A percentile compares a stretch with the other conserved stretches of the same genome.
phyloP scores from a whole-genome alignment of 2,888 invertebrate species.

The Lagria hirta region DNA sequence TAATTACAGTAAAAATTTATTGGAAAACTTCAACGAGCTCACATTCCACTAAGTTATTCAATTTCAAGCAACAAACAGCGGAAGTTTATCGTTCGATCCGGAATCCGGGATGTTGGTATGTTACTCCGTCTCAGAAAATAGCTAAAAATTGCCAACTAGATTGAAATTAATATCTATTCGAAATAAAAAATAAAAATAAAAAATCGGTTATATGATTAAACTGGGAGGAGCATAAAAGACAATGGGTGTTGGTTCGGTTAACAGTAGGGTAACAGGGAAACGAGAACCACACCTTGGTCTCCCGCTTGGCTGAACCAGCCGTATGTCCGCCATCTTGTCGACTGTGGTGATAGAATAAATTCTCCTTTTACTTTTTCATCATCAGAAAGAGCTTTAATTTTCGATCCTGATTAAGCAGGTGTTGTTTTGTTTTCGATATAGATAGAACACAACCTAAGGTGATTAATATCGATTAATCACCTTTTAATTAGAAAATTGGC shows the following conservation, averaged over 20 bases:
- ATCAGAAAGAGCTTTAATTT: conserved; percentile 46
- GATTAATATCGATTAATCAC: neutral
- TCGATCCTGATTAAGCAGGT: conserved; percentile 45
- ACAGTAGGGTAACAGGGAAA: conserved; percentile 43
- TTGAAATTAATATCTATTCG: no score
- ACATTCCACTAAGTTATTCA: no score
- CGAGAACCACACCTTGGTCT: conserved; percentile 47
- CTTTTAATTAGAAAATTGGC: neutral
- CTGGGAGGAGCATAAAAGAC: conserved; percentile 48
- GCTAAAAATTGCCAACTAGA: no score
- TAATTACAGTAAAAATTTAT: no score
- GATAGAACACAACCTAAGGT: conserved; percentile 1
- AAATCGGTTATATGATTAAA: conserved; percentile 25
- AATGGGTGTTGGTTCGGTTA: conserved; percentile 45
- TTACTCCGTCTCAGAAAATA: no score
- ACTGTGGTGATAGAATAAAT: conserved; percentile 36
- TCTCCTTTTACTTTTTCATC: conserved; percentile 27
- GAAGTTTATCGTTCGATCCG: no score
- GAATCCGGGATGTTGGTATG: no score
- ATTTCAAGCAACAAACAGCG: no score
- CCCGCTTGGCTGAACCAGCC: conserved; percentile 41
- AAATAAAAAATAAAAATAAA: no score
- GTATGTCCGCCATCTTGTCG: conserved; percentile 46
- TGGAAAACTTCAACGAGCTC: no score
- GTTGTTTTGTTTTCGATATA: conserved; percentile 35